phyloP scores from a whole-genome alignment of 2,888 invertebrate species.

The Morpho helenor region DNA sequence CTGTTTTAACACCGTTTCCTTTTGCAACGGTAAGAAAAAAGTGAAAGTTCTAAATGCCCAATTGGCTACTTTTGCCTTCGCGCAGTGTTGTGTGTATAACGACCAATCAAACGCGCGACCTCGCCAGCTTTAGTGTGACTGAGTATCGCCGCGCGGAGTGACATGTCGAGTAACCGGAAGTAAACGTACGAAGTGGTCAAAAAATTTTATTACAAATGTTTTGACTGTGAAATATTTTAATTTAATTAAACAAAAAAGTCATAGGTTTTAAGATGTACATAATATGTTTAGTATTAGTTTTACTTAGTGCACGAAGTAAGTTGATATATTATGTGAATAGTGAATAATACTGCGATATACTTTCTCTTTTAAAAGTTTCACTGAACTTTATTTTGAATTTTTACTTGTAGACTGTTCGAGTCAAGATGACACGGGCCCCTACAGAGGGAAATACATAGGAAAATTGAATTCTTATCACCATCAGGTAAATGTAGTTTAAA shows the following conservation, averaged over 20 bases:
- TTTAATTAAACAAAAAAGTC: slow-evolving; percentile 32
- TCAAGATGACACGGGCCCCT: slow-evolving; percentile 85
- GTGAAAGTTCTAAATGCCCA: slow-evolving; percentile 46
- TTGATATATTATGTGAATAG: slow-evolving; percentile 2
- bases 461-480: slow-evolving; percentile 95
- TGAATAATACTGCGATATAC: slow-evolving; percentile 30
- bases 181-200: slow-evolving; percentile 28
- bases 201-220: slow-evolving; percentile 42
- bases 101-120: slow-evolving; percentile 39
- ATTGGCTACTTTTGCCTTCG: slow-evolving; percentile 37
- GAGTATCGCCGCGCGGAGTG: slow-evolving; percentile 29
- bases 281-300: slow-evolving; percentile 45
- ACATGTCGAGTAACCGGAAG: slow-evolving; percentile 47
- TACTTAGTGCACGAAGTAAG: slow-evolving; percentile 48
- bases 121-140: slow-evolving; percentile 27
- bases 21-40: slow-evolving; percentile 30
- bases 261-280: slow-evolving; percentile 44
- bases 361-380: slow-evolving; percentile 42
- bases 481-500: slow-evolving; percentile 63
- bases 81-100: neutral
- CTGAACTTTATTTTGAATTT: slow-evolving; percentile 10
- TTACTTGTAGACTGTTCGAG: slow-evolving; percentile 54
- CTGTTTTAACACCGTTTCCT: slow-evolving; percentile 21
- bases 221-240: slow-evolving; percentile 32
- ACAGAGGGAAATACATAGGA: slow-evolving; percentile 89